Percentiles rank a stretch among this genome's conserved stretches.
Evolutionary conservation across 2,888 invertebrate genomes (phyloP).

Genomic region (Hirtodrosophila cameraria): DNA sequence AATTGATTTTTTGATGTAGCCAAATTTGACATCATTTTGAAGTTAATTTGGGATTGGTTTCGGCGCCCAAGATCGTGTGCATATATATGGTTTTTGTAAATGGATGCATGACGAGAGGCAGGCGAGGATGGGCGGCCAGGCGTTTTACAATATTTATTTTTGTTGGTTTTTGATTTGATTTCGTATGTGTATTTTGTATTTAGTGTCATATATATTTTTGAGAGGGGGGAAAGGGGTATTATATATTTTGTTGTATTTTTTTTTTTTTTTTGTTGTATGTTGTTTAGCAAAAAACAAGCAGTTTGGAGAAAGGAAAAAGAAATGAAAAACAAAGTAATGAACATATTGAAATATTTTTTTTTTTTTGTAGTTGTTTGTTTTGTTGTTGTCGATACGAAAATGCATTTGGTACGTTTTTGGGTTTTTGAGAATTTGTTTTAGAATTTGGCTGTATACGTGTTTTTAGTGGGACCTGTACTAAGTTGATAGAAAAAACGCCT

Average conservation of each 20-base stretch:
- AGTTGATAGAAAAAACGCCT: constrained; percentile 17
- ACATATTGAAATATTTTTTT: constrained; percentile 72
- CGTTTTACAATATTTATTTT: constrained; percentile 37
- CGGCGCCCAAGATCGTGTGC: constrained; percentile 50
- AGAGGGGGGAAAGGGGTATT: constrained; percentile 10
- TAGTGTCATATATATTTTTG: constrained; percentile 37
- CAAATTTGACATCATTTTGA: constrained; percentile 15
- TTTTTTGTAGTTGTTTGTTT: constrained; percentile 27
- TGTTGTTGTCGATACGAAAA: constrained; percentile 49
- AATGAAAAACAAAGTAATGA: constrained; percentile 79
- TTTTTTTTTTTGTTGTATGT: constrained; percentile 60
- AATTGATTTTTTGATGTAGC: constrained; percentile 34
- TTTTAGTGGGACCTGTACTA: constrained; percentile 14
- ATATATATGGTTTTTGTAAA: constrained; percentile 32
- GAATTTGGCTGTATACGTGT: constrained; percentile 21
- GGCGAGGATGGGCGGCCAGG: constrained; percentile 55
- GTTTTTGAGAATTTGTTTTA: background rate
- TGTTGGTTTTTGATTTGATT: constrained; percentile 16
- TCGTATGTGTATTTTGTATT: constrained; percentile 28
- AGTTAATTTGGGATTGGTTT: constrained; percentile 22
- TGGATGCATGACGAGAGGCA: constrained; percentile 57
- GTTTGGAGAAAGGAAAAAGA: constrained; percentile 79
- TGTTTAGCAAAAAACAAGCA: constrained; percentile 77
- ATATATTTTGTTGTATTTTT: constrained; percentile 34
- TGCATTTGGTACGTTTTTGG: constrained; percentile 34